phyloP scores from a whole-genome alignment of 1,140 invertebrate genomes.

The Drosophila novamexicana region DNA sequence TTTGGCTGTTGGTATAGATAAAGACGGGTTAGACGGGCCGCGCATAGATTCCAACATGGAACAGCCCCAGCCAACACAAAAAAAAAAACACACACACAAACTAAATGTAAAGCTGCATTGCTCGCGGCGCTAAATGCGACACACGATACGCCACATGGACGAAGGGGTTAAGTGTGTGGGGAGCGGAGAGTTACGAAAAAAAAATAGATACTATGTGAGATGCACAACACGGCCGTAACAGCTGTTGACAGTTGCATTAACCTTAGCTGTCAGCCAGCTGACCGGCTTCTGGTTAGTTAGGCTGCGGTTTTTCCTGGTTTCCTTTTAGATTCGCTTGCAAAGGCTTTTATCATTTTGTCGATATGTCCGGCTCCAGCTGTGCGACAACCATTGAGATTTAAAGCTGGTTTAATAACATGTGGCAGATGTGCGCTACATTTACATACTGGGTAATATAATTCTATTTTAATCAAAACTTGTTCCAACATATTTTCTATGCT shows the following conservation, averaged over 20 bases:
- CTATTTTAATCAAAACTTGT: too few relatives aligned
- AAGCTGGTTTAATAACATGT: too few relatives aligned
- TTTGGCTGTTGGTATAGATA: conserved; percentile 1
- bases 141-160: neutral
- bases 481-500: too few relatives aligned
- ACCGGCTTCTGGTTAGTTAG: conserved; percentile 15
- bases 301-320: conserved; percentile 9
- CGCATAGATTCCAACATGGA: neutral
- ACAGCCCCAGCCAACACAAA: conserved; percentile 3
- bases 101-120: conserved; percentile 32
- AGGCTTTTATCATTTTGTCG: neutral
- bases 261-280: conserved; percentile 35
- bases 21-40: neutral
- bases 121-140: conserved; percentile 23
- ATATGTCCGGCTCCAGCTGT: neutral
- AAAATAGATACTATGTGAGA: neutral
- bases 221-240: conserved; percentile 34
- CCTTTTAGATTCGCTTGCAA: neutral
- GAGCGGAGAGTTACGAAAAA: neutral
- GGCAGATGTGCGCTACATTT: too few relatives aligned
- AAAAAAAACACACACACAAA: neutral
- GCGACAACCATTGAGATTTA: too few relatives aligned
- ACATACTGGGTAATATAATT: too few relatives aligned
- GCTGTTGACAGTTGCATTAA: conserved; percentile 52
- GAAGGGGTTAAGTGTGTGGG: neutral